Evolutionary conservation across 2,113 vertebrate genomes (phyloP).

Genomic region (Nerophis ophidion): DNA sequence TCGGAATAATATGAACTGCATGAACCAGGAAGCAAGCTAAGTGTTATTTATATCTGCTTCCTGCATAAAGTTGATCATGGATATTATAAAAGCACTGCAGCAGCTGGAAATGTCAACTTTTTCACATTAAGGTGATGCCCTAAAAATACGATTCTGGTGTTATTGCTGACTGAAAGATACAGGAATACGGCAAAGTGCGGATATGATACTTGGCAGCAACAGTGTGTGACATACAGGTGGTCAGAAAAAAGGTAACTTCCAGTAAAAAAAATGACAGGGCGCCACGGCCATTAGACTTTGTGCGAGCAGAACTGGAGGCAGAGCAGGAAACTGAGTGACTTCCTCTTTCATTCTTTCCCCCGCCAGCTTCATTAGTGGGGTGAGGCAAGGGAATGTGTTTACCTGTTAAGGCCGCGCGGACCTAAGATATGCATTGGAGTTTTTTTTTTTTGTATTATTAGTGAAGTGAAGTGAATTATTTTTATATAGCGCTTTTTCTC

Average conservation of each 20-base stretch:
- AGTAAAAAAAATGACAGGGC: constrained; percentile 17
- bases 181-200: constrained; percentile 29
- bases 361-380: constrained; percentile 37
- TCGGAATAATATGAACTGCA: no score
- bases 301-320: constrained; percentile 18
- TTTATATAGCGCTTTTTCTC: no score
- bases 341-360: constrained; percentile 61
- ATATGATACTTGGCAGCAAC: constrained; percentile 27
- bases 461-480: no score
- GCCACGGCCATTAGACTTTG: constrained; percentile 27
- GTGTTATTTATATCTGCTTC: no score
- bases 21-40: no score
- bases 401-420: background rate
- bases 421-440: constrained; percentile 1
- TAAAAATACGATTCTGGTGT: constrained; percentile 15
- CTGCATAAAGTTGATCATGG: no score
- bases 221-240: constrained; percentile 31
- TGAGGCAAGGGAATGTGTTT: constrained; percentile 18
- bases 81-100: background rate
- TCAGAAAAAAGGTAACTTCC: constrained; percentile 50
- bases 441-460: background rate
- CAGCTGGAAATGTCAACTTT: constrained; percentile 1
- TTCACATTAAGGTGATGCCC: constrained; percentile 35
- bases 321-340: constrained; percentile 51
- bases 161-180: constrained; percentile 1